phyloP scores from a whole-genome alignment of 2,888 invertebrate genomes.

The Resseliella maxima region DNA sequence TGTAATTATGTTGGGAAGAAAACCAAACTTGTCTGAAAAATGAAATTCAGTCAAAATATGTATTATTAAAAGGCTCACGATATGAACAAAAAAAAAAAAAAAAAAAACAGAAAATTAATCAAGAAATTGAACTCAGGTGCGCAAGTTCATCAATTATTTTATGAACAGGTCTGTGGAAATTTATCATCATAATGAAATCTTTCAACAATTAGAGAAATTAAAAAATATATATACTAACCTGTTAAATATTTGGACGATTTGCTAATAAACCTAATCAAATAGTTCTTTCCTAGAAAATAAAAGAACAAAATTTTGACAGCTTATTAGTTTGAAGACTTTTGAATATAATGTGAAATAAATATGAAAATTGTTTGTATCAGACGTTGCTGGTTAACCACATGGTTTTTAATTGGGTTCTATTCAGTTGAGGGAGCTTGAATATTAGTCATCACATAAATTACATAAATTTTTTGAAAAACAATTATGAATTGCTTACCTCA shows the following conservation, averaged over 20 bases:
- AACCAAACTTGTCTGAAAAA: neutral
- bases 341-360: neutral
- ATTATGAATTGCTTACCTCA: neutral
- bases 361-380: neutral
- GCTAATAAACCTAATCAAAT: too few species aligned
- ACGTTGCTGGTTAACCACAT: conserved; percentile 18
- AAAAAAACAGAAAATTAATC: neutral
- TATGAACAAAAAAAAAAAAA: too few species aligned
- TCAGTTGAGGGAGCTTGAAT: conserved; percentile 53
- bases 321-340: too few species aligned
- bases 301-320: too few species aligned
- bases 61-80: neutral
- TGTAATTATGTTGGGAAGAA: neutral
- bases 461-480: neutral
- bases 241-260: too few species aligned
- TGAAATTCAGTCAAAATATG: neutral
- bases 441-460: neutral
- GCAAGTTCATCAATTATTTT: neutral
- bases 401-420: conserved; percentile 30
- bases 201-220: neutral
- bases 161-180: conserved; percentile 10
- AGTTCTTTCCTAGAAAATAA: too few species aligned
- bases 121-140: neutral
- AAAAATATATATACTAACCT: neutral
- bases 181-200: neutral